Percentiles rank a stretch among this genome's conserved stretches.
Evolutionary conservation across 2,797 vertebrate species (phyloP).

Genomic region (Pristis pectinata): DNA sequence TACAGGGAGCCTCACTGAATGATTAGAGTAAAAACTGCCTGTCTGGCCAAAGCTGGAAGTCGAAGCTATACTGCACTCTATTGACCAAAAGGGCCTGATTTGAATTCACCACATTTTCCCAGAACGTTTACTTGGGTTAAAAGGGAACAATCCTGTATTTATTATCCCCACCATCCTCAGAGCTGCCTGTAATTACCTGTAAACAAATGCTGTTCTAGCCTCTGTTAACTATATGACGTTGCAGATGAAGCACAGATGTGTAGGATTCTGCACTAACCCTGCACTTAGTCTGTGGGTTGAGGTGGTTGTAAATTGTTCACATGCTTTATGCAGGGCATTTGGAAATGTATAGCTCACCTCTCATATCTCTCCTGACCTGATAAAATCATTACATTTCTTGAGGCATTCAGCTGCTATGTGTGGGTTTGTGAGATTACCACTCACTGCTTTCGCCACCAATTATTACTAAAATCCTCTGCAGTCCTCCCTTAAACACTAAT

Average conservation of each 20-base stretch:
- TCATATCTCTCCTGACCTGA: background rate
- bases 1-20: background rate
- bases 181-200: too few relatives aligned
- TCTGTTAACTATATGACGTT: too few relatives aligned
- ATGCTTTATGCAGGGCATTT: background rate
- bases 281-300: background rate
- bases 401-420: background rate
- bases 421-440: background rate
- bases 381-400: background rate
- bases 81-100: background rate
- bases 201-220: background rate
- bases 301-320: background rate
- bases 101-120: background rate
- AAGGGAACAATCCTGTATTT: background rate
- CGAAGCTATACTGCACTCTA: background rate
- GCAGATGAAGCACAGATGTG: background rate
- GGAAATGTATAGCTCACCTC: background rate
- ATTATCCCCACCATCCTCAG: too few relatives aligned
- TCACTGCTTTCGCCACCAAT: background rate
- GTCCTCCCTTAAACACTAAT: background rate
- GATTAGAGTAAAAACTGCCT: background rate
- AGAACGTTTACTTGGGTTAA: background rate
- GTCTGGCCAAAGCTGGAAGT: background rate
- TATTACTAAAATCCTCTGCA: background rate
- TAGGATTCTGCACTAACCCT: background rate